Base-by-base conservation (phyloP, 2,113 vertebrate genomes). In the Ceratotherium simum region DNA sequence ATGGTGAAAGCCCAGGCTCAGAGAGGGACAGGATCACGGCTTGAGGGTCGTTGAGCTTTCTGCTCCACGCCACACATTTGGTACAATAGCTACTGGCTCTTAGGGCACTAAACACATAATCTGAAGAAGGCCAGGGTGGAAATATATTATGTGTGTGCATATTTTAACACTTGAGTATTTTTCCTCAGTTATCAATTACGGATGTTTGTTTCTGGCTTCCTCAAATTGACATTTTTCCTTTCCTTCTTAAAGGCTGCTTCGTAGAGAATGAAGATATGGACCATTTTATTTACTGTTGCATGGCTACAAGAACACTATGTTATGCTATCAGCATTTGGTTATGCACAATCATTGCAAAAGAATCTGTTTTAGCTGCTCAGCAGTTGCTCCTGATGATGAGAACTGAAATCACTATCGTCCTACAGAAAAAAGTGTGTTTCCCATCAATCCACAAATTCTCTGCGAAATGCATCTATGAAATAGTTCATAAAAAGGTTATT, bases 271-370 rank as follows among this genome's bases (percentile, higher is more conserved):
- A 23, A 64, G 54, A 70, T 48, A 70, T 27, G 62, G 18, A 16
- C 46, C 75, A 39, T n/a, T 75, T 94, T 78, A 91, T 92, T 87
- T 92, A 86, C 27, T 69, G 27, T 64, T 64, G 16, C 51, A 79
- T 67, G 16, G 48, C 16, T 91, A n/a, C 31, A 33, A n/a, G 48
- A 83, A 86, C 8, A 36, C 13, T 18, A 27, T 54, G 51, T 79
- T 73, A 39, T 17, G 25, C 39, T 58, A 54, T 51, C 54, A 36
- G 27, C 2, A 5, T 58, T 60, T 27, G 62, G 5, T 73, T 31
- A 78, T n/a, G 25, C 83, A 89, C 2, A 54, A 36, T 16, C 67
- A 31, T 39, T 42, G 9, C 5, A 33, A 62, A 79, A 62, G 18
- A 62, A 46, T 76, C 82, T n/a, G 6, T 72, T 73, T 88, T 3